Percentiles rank a stretch among this genome's conserved stretches.
Evolutionary conservation across 2,797 vertebrate genomes (phyloP).

Genomic region (Bovichtus diacanthus): DNA sequence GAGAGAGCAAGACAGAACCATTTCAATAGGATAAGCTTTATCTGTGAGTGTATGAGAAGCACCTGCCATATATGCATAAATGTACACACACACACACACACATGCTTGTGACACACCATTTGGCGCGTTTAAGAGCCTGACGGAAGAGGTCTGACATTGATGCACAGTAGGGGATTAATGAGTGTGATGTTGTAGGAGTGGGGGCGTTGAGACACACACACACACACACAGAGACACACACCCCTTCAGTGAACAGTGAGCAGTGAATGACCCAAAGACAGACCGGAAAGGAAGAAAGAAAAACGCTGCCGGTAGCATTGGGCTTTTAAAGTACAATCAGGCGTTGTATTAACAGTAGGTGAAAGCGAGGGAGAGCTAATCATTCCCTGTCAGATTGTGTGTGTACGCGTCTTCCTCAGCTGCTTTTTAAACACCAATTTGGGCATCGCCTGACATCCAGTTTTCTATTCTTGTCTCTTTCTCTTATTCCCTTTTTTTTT

Average conservation of each 20-base stretch:
- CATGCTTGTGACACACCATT: slow-evolving; percentile 53
- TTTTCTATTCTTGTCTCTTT: slow-evolving; percentile 31
- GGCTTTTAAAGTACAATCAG: slow-evolving; percentile 13
- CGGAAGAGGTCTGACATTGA: slow-evolving; percentile 68
- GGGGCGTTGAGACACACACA: slow-evolving; percentile 2
- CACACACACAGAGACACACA: slow-evolving; percentile 7
- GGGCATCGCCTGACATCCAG: not conserved
- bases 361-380: slow-evolving; percentile 6
- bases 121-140: slow-evolving; percentile 63
- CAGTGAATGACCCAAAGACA: slow-evolving; percentile 20
- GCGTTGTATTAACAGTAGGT: not conserved
- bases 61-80: slow-evolving; percentile 71
- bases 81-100: slow-evolving; percentile 28
- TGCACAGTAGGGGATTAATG: slow-evolving; percentile 71
- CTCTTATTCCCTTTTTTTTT: slow-evolving; percentile 14
- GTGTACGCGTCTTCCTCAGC: slow-evolving; percentile 7
- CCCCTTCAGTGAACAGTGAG: slow-evolving; percentile 34
- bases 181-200: slow-evolving; percentile 53
- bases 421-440: slow-evolving; percentile 11
- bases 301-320: not conserved
- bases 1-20: slow-evolving; percentile 32
- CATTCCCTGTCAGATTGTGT: slow-evolving; percentile 7
- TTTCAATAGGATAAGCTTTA: slow-evolving; percentile 70
- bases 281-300: not conserved
- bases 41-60: slow-evolving; percentile 55